Evolutionary conservation across 2,888 invertebrate genomes (phyloP).

Genomic region (Drosophila paucipuncta): DNA sequence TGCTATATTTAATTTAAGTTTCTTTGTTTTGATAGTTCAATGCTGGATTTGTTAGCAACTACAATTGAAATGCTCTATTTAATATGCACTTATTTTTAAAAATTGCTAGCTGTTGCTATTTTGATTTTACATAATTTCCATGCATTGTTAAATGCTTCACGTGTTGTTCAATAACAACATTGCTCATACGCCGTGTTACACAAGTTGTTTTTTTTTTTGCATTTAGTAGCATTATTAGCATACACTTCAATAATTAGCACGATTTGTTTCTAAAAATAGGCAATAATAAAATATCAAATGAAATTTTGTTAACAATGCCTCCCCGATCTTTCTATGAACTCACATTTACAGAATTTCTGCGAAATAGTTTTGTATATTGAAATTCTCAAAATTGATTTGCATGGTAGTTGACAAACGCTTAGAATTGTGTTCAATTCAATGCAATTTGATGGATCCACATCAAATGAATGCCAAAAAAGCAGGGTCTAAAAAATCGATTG

Average conservation of each 20-base stretch:
- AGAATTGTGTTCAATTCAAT: neutral
- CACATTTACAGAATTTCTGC: neutral
- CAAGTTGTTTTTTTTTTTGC: conserved; percentile 18
- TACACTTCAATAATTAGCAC: conserved; percentile 15
- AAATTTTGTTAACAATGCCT: conserved; percentile 6
- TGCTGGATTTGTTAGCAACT: neutral
- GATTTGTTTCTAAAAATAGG: conserved; percentile 34
- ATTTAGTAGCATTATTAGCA: neutral
- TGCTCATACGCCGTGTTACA: conserved; percentile 32
- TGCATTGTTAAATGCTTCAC: neutral
- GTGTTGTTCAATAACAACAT: conserved; percentile 3
- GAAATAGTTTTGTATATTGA: neutral
- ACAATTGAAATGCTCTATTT: conserved; percentile 6
- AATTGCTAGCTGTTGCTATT: neutral
- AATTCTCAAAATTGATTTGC: neutral
- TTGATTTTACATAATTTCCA: conserved; percentile 19
- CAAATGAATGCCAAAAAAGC: neutral
- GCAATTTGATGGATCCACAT: neutral
- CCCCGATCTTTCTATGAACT: neutral
- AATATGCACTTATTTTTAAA: neutral
- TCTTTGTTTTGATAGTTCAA: neutral
- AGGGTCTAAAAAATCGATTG: conserved; percentile 9
- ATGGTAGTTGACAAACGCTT: neutral
- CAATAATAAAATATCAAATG: conserved; percentile 17
- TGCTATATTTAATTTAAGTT: conserved; percentile 6